Conservation (phyloP, 2,113 vertebrate genomes). For the Clarias macrocephalus region DNA sequence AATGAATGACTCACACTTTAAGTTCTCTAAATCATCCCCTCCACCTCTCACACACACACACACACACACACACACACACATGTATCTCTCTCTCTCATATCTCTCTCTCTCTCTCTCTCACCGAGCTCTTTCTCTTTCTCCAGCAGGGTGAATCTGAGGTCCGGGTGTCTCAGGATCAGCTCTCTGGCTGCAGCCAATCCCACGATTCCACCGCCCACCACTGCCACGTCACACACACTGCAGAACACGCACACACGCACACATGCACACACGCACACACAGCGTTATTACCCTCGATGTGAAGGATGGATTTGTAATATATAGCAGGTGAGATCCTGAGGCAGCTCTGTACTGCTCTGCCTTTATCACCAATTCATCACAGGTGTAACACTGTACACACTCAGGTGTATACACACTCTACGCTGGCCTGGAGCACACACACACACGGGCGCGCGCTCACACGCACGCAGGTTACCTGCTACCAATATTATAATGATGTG, state of each 20-base stretch:
- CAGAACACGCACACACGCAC: constrained; percentile 56
- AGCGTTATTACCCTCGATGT: background rate
- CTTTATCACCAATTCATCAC: too few relatives aligned
- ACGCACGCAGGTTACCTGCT: too few relatives aligned
- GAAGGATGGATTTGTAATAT: too few relatives aligned
- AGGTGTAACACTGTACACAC: too few relatives aligned
- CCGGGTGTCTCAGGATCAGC: constrained; percentile 80
- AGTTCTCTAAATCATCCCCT: background rate
- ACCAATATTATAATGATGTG: too few relatives aligned
- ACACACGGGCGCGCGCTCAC: too few relatives aligned
- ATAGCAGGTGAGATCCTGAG: too few relatives aligned
- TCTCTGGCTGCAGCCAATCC: constrained; percentile 87
- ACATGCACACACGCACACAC: background rate
- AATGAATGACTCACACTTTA: background rate
- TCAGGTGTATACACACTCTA: too few relatives aligned
- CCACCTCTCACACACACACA: too few relatives aligned
- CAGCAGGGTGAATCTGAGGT: constrained; percentile 74
- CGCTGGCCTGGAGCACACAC: too few relatives aligned
- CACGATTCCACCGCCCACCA: constrained; percentile 90
- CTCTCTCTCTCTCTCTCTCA: constrained; percentile 76
- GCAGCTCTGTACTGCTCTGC: too few relatives aligned
- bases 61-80: too few relatives aligned
- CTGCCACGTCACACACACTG: constrained; percentile 79
- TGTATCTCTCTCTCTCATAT: constrained; percentile 68
- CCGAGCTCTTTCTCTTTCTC: constrained; percentile 90